These are phyloP conservation scores for Theristus sp. DNA, from an alignment of 2,888 invertebrate genomes.

Conservation along the genomic window DNA sequence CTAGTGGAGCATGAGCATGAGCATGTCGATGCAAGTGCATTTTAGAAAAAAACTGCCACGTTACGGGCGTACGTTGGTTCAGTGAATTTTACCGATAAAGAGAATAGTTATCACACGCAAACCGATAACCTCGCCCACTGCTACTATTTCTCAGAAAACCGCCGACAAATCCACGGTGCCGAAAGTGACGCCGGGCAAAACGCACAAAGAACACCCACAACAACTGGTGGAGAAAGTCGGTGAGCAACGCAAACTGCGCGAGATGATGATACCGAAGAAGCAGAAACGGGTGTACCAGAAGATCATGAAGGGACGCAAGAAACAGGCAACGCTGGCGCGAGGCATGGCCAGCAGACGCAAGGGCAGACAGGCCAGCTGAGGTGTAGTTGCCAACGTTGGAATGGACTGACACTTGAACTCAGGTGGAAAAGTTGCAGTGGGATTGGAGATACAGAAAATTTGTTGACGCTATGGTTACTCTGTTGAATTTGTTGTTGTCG, in stretches of 20 bases:
- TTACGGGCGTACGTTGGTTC: no score
- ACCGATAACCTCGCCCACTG: neutral
- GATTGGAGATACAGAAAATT: no score
- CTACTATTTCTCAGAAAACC: neutral
- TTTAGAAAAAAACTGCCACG: no score
- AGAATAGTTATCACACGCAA: no score
- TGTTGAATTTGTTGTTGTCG: no score
- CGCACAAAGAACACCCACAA: conserved; percentile 28
- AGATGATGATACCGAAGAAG: conserved; percentile 86
- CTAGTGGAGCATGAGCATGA: no score
- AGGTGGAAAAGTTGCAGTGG: neutral
- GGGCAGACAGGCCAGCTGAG: neutral
- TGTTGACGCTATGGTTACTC: no score
- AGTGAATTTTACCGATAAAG: no score
- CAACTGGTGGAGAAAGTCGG: conserved; percentile 22
- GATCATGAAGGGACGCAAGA: conserved; percentile 33
- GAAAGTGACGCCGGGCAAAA: conserved; percentile 28
- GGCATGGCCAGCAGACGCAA: neutral
- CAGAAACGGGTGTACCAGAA: conserved; percentile 73
- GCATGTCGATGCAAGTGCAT: no score
- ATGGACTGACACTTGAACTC: neutral
- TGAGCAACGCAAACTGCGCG: conserved; percentile 28
- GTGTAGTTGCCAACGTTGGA: no score
- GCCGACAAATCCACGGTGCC: no score
- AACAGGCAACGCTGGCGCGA: conserved; percentile 12